phyloP scores from a whole-genome alignment of 2,888 invertebrate species.

The Eueremaeus valkanovi region DNA sequence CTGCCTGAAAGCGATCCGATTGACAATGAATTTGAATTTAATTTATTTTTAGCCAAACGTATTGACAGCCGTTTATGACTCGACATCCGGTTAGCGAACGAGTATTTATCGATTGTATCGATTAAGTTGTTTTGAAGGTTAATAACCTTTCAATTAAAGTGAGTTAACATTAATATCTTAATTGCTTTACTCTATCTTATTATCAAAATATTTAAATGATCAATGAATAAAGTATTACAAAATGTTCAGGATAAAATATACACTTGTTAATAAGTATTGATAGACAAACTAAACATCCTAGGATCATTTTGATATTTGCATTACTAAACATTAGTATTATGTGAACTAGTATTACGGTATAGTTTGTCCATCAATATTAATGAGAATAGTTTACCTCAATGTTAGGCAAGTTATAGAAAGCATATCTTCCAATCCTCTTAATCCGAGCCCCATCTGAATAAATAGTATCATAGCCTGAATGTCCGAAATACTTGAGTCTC shows the following conservation, averaged over 20 bases:
- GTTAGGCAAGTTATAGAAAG: not conserved
- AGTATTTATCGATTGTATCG: not conserved
- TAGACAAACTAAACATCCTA: no score
- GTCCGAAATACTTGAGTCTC: not conserved
- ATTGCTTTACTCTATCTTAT: not conserved
- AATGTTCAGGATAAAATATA: no score
- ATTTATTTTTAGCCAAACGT: not conserved
- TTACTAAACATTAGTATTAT: no score
- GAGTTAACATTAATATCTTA: not conserved
- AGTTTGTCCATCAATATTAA: no score
- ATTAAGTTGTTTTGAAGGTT: not conserved
- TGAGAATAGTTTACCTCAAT: conserved; percentile 12
- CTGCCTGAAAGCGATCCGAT: not conserved
- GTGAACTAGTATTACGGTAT: no score
- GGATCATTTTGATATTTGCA: no score
- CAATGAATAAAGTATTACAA: not conserved
- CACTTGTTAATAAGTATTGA: no score
- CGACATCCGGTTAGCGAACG: conserved; percentile 7
- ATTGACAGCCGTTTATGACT: not conserved
- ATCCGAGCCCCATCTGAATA: not conserved
- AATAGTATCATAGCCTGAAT: not conserved
- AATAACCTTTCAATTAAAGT: not conserved
- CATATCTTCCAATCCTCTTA: not conserved
- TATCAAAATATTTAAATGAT: not conserved
- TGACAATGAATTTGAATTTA: not conserved